These are phyloP conservation scores for Conchocele bisecta DNA, from an alignment of 2,888 invertebrate genomes.

Conservation along the genomic window DNA sequence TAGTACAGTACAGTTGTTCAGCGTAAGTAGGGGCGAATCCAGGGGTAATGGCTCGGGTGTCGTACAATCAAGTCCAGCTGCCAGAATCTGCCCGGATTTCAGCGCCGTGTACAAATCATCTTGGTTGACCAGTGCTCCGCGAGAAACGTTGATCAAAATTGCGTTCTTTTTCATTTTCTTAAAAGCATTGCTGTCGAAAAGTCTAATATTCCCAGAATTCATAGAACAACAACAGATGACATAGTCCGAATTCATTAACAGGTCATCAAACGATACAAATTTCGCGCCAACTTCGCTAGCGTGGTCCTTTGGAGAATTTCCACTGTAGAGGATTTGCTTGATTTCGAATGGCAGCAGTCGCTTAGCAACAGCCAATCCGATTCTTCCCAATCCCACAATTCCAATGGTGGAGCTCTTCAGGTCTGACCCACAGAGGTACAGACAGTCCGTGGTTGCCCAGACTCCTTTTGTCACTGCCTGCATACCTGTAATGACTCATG, in stretches of 20 bases:
- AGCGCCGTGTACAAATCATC: conserved; percentile 90
- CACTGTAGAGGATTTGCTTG: conserved; percentile 88
- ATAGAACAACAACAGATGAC: conserved; percentile 91
- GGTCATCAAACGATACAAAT: conserved; percentile 88
- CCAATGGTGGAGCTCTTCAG: conserved; percentile 89
- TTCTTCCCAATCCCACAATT: conserved; percentile 82
- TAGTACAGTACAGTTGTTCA: conserved; percentile 91
- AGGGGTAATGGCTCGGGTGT: conserved; percentile 94
- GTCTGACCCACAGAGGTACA: conserved; percentile 92
- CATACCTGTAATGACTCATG: conserved; percentile 65
- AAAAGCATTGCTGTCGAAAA: conserved; percentile 91
- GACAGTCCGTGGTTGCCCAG: conserved; percentile 93
- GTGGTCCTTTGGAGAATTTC: conserved; percentile 86
- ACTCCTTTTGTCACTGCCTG: conserved; percentile 86
- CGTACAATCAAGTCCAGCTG: conserved; percentile 95
- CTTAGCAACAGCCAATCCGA: conserved; percentile 88
- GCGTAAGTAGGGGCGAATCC: conserved; percentile 88
- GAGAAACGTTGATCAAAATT: conserved; percentile 93
- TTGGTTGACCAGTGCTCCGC: conserved; percentile 88
- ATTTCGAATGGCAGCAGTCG: conserved; percentile 90
- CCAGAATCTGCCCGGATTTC: conserved; percentile 87
- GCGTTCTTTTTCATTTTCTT: conserved; percentile 92
- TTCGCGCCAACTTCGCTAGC: conserved; percentile 86
- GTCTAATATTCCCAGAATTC: conserved; percentile 87
- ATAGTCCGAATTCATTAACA: conserved; percentile 92